These are phyloP conservation scores for Sardina pilchardus DNA, from an alignment of 2,113 vertebrate genomes.

Conservation along the genomic window DNA sequence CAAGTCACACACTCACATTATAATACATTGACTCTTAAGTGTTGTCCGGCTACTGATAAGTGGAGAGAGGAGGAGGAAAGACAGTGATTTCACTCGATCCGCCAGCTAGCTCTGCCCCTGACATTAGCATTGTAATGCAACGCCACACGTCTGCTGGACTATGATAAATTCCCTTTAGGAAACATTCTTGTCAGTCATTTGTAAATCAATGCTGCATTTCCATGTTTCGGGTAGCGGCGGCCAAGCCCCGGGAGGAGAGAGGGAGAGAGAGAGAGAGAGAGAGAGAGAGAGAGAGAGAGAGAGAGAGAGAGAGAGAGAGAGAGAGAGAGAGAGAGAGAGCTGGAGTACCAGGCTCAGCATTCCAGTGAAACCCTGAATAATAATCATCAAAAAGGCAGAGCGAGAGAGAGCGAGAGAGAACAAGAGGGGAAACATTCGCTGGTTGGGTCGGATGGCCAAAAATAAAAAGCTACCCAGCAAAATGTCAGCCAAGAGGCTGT, in stretches of 20 bases:
- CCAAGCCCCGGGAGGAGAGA: slow-evolving; percentile 5
- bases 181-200: slow-evolving; percentile 47
- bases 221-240: slow-evolving; percentile 27
- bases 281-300: slow-evolving; percentile 16
- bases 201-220: slow-evolving; percentile 52
- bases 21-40: neutral
- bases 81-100: slow-evolving; percentile 24
- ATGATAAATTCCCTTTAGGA: slow-evolving; percentile 40
- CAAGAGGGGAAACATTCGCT: neutral
- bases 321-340: neutral
- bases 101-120: slow-evolving; percentile 22
- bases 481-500: slow-evolving; percentile 4
- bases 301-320: slow-evolving; percentile 16
- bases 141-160: slow-evolving; percentile 23
- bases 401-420: neutral
- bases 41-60: neutral
- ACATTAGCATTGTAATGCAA: slow-evolving; percentile 35
- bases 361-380: slow-evolving; percentile 36
- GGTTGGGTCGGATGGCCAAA: neutral
- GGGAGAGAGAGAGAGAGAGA: slow-evolving; percentile 20
- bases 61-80: neutral
- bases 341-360: slow-evolving; percentile 10
- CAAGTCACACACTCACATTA: slow-evolving; percentile 6
- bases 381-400: slow-evolving; percentile 8
- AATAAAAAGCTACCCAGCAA: neutral